Percentiles rank a stretch among this genome's conserved stretches.
Conservation (phyloP, 1,140 invertebrate genomes). For the Trichonephila clavipes region DNA sequence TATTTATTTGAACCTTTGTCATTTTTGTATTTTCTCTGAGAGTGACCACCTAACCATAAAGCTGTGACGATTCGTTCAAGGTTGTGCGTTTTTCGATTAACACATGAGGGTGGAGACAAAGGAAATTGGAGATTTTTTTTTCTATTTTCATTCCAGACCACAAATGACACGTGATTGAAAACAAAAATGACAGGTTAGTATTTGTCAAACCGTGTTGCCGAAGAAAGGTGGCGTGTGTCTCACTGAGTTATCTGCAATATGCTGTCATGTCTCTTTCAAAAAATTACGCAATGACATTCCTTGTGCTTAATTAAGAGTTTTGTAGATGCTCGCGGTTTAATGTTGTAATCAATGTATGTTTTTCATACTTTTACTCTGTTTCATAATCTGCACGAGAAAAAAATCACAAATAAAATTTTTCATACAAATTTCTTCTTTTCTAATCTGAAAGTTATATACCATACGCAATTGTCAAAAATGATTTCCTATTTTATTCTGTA, state of each 20-base stretch:
- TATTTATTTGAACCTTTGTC: conserved; percentile 24
- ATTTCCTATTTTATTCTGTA: too few species aligned
- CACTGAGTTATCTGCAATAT: neutral
- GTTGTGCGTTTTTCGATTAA: conserved; percentile 29
- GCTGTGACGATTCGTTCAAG: conserved; percentile 63
- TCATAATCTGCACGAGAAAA: too few species aligned
- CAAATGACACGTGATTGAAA: conserved; percentile 23
- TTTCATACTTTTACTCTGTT: too few species aligned
- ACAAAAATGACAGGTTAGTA: neutral
- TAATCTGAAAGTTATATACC: too few species aligned
- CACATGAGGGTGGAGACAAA: conserved; percentile 24
- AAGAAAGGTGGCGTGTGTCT: neutral
- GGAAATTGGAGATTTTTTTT: neutral
- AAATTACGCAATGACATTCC: too few species aligned
- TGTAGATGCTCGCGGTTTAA: too few species aligned
- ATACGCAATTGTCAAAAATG: too few species aligned
- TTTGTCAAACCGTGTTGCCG: neutral
- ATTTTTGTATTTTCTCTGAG: conserved; percentile 16
- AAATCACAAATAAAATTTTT: too few species aligned
- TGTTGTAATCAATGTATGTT: too few species aligned
- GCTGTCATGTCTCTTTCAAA: too few species aligned
- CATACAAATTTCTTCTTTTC: too few species aligned
- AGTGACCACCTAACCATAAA: conserved; percentile 68
- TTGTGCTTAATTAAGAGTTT: too few species aligned
- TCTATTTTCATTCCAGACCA: neutral